Conservation (phyloP, 2,888 invertebrate species). For the Timandra comae region DNA sequence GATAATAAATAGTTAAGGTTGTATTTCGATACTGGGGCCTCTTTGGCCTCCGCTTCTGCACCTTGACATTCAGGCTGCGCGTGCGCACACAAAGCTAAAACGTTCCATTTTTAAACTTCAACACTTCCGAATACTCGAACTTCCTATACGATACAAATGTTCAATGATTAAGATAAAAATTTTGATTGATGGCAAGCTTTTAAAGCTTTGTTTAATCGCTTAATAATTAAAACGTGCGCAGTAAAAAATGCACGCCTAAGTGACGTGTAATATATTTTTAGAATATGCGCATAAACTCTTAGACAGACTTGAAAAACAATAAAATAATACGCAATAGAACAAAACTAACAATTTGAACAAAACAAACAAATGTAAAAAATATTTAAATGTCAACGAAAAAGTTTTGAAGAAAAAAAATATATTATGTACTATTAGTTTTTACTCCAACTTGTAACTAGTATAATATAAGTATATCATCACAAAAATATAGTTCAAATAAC, state of each 20-base stretch:
- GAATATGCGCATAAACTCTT: slow-evolving; percentile 8
- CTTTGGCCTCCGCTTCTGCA: slow-evolving; percentile 38
- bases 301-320: no score
- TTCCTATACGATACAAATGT: slow-evolving; percentile 49
- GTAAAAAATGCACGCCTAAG: not conserved
- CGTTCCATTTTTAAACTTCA: slow-evolving; percentile 60
- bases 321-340: no score
- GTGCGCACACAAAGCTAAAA: slow-evolving; percentile 50
- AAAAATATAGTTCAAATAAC: slow-evolving; percentile 11
- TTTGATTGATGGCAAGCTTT: slow-evolving; percentile 8
- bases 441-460: no score
- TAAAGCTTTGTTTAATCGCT: not conserved
- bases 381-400: no score
- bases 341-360: no score
- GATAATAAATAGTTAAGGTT: slow-evolving; percentile 19
- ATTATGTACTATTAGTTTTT: no score
- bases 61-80: slow-evolving; percentile 70
- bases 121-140: slow-evolving; percentile 63
- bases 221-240: not conserved
- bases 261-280: no score
- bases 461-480: no score
- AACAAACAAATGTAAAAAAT: no score
- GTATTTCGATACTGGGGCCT: slow-evolving; percentile 27
- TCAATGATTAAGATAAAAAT: slow-evolving; percentile 6
- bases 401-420: no score